A percentile compares a stretch with the other conserved stretches of the same genome.
Evolutionary conservation across 2,797 vertebrate species (phyloP).

Genomic region (Phrynocephalus forsythii): DNA sequence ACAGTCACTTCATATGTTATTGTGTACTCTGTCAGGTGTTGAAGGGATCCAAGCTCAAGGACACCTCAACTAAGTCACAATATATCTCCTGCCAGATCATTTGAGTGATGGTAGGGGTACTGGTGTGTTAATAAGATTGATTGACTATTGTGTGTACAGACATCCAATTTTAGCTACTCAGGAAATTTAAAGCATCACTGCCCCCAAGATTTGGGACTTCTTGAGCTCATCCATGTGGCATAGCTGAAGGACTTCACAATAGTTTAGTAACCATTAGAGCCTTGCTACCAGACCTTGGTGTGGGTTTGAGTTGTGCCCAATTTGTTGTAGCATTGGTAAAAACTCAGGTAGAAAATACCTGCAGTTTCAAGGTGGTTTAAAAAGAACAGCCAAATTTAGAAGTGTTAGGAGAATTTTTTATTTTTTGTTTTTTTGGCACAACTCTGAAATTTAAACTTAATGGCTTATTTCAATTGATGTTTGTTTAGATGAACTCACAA

Average conservation of each 20-base stretch:
- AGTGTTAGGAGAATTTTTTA: not conserved
- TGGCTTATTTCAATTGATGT: not conserved
- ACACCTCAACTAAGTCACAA: not conserved
- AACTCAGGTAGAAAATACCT: not conserved
- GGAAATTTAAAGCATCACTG: not conserved
- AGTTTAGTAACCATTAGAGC: not conserved
- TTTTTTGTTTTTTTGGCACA: not conserved
- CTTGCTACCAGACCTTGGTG: not conserved
- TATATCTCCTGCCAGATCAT: not conserved
- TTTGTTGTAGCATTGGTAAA: not conserved
- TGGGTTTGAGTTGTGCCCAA: not conserved
- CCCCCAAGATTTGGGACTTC: not conserved
- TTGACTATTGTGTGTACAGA: not conserved
- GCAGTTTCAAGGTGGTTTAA: not conserved
- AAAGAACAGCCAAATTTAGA: not conserved
- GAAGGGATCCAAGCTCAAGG: not conserved
- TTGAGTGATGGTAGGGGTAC: not conserved
- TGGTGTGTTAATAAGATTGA: not conserved
- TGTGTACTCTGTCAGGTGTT: too few relatives aligned
- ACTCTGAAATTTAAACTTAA: not conserved
- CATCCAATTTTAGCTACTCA: not conserved
- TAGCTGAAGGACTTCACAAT: not conserved
- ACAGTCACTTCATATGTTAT: too few relatives aligned
- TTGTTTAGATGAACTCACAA: not conserved
- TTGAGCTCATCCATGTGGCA: not conserved